phyloP scores from a whole-genome alignment of 1,140 invertebrate species.

The Drosophila suzukii region DNA sequence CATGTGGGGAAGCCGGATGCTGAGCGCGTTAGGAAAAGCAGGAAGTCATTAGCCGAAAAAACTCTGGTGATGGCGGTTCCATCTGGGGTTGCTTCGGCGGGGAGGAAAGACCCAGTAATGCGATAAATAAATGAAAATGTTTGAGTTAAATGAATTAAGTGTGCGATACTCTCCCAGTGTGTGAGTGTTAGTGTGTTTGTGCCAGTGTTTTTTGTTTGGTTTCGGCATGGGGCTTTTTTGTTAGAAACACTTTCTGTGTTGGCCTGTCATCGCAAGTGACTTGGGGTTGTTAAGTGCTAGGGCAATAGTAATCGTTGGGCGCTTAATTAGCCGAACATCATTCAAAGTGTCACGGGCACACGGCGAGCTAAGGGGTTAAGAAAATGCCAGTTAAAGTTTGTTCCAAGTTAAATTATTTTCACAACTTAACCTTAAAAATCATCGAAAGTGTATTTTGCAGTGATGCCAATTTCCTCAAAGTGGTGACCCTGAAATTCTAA shows the following conservation, averaged over 20 bases:
- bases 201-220: slow-evolving; percentile 2
- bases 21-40: slow-evolving; percentile 73
- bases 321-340: slow-evolving; percentile 76
- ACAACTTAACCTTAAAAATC: slow-evolving; percentile 1
- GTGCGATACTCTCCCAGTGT: slow-evolving; percentile 59
- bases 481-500: neutral
- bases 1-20: slow-evolving; percentile 53
- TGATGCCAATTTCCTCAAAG: neutral
- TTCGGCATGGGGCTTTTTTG: slow-evolving; percentile 45
- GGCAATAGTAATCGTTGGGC: slow-evolving; percentile 50
- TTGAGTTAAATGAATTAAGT: slow-evolving; percentile 83
- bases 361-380: slow-evolving; percentile 46
- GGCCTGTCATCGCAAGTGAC: slow-evolving; percentile 72
- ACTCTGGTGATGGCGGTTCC: slow-evolving; percentile 47
- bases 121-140: slow-evolving; percentile 83
- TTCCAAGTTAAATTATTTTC: slow-evolving; percentile 1
- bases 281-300: slow-evolving; percentile 54
- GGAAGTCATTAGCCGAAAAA: slow-evolving; percentile 76
- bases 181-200: slow-evolving; percentile 22
- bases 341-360: slow-evolving; percentile 65
- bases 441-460: neutral
- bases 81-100: slow-evolving; percentile 32
- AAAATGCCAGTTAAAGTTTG: slow-evolving; percentile 12
- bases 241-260: slow-evolving; percentile 80
- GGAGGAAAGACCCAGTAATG: slow-evolving; percentile 59